Evolutionary conservation across 2,888 invertebrate genomes (phyloP).

Genomic region (Leptinotarsa tumamoca): DNA sequence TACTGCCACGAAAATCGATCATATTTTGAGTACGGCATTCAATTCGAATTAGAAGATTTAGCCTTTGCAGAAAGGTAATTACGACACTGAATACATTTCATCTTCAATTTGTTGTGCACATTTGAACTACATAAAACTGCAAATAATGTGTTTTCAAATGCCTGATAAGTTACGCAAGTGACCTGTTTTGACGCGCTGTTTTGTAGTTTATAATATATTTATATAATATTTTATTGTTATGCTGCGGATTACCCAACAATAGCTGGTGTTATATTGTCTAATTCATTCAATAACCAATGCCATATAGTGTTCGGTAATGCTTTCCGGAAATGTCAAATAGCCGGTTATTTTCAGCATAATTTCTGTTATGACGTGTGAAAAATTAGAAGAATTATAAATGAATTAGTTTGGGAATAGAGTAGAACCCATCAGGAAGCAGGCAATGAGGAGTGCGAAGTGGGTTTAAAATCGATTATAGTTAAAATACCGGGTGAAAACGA

Average conservation of each 20-base stretch:
- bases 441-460: no score
- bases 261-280: slow-evolving; percentile 14
- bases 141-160: not conserved
- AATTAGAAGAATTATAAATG: slow-evolving; percentile 48
- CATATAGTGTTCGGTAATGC: slow-evolving; percentile 40
- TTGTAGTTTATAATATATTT: not conserved
- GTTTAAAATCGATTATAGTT: no score
- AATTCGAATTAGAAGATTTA: no score
- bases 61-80: no score
- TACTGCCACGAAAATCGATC: no score
- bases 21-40: no score
- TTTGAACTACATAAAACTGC: no score
- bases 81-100: no score
- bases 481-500: no score
- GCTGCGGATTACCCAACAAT: slow-evolving; percentile 14
- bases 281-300: slow-evolving; percentile 35
- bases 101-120: no score
- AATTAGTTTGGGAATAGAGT: slow-evolving; percentile 34
- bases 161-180: not conserved
- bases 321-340: slow-evolving; percentile 46
- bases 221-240: slow-evolving; percentile 12
- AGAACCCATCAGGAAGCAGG: no score
- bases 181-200: not conserved
- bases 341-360: slow-evolving; percentile 41
- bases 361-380: slow-evolving; percentile 47